A percentile compares a stretch with the other conserved stretches of the same genome.
phyloP scores from a whole-genome alignment of 2,797 vertebrate genomes.

The Mallotus villosus region DNA sequence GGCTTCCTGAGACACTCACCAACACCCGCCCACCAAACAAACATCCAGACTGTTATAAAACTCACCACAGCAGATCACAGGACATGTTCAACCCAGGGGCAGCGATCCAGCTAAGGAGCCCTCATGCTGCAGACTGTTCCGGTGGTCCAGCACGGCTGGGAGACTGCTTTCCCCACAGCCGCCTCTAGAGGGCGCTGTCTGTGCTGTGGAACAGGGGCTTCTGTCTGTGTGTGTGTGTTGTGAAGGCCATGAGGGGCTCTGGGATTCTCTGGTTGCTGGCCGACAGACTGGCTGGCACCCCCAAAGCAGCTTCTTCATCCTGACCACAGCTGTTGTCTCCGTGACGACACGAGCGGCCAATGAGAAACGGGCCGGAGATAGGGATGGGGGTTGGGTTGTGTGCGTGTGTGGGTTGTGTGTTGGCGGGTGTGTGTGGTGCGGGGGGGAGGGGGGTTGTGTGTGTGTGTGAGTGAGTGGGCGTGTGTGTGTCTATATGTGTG shows the following conservation, averaged over 20 bases:
- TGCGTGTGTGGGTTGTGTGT: constrained; percentile 5
- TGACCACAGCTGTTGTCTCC: constrained; percentile 85
- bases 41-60: neutral
- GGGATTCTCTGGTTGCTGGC: constrained; percentile 82
- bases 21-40: too few species aligned
- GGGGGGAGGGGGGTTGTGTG: constrained; percentile 39
- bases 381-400: constrained; percentile 4
- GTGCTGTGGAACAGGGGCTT: constrained; percentile 18
- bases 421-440: constrained; percentile 29
- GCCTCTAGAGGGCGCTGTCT: constrained; percentile 69
- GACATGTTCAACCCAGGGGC: constrained; percentile 21
- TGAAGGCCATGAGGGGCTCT: constrained; percentile 64
- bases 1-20: neutral
- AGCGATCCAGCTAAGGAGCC: constrained; percentile 25
- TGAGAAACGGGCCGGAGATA: constrained; percentile 52
- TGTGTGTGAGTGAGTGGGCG: constrained; percentile 42
- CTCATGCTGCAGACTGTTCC: neutral
- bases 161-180: neutral
- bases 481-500: constrained; percentile 35
- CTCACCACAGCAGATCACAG: neutral
- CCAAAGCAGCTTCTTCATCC: constrained; percentile 83
- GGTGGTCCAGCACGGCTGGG: neutral
- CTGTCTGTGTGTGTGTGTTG: constrained; percentile 51
- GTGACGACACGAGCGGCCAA: constrained; percentile 76
- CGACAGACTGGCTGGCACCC: constrained; percentile 92